These are phyloP conservation scores for Brachionus rubens DNA, from an alignment of 1,140 invertebrate species.

Conservation along the genomic window DNA sequence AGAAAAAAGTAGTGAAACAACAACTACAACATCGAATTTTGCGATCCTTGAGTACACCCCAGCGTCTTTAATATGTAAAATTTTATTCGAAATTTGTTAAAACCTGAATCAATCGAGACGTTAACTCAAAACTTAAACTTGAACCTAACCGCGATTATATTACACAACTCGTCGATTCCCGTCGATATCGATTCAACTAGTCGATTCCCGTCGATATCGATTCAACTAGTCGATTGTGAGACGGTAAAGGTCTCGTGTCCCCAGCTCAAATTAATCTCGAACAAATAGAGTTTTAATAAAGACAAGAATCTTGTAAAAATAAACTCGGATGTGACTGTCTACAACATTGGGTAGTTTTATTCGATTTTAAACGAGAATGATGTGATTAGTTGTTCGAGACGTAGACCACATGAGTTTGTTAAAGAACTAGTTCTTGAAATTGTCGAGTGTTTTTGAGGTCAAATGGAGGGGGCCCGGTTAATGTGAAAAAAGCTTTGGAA, in stretches of 20 bases:
- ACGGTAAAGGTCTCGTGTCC: too few relatives aligned
- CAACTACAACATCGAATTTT: not conserved
- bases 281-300: constrained; percentile 50
- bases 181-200: too few relatives aligned
- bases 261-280: constrained; percentile 47
- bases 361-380: constrained; percentile 46
- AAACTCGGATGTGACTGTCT: not conserved
- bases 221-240: too few relatives aligned
- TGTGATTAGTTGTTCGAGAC: not conserved
- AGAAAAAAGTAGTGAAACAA: not conserved
- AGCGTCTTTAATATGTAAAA: constrained; percentile 19
- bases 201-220: too few relatives aligned
- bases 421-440: constrained; percentile 49
- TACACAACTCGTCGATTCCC: too few relatives aligned
- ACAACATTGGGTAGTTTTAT: constrained; percentile 40
- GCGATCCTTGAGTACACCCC: not conserved
- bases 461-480: constrained; percentile 48
- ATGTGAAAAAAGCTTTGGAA: constrained; percentile 50
- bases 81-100: constrained; percentile 13
- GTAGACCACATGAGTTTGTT: constrained; percentile 49
- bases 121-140: constrained; percentile 56
- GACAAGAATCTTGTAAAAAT: not conserved
- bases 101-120: constrained; percentile 50
- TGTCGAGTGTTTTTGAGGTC: not conserved
- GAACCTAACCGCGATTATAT: constrained; percentile 58